Base-by-base conservation (phyloP, 2,113 vertebrate species). In the Donacobius atricapilla region DNA sequence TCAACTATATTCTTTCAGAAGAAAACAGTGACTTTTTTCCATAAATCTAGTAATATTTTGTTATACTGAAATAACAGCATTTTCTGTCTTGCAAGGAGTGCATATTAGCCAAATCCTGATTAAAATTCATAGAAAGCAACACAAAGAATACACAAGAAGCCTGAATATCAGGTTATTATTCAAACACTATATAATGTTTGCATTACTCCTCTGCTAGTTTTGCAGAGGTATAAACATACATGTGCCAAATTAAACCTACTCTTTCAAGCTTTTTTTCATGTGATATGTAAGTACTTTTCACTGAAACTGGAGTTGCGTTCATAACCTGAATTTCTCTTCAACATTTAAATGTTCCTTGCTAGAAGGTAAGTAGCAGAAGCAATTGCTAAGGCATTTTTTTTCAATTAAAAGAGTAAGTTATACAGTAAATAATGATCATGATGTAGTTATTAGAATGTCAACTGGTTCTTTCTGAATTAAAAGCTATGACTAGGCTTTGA, bases 91-190 rank as follows among this genome's bases (percentile, higher is more conserved):
- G 57, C 50, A 76, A 60, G 56, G n/a, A 92, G 51, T 30, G 37
- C 30, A 39, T 82, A 63, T 91, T 66, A 94, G 39, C 56, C 61
- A 90, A 94, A 66, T 50, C 30, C 42, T 73, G 72, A 79, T 63
- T 93, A 89, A 93, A 91, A 91, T 84, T 91, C 87, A 90, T 80
- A 69, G 87, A 94, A 75, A 88, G 23, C 61, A 95, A 60, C 78
- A 96, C 81, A 96, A 95, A 96, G 91, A 87, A 87, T 89, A 60
- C 71, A 80, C 50, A 69, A 94, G 72, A 35, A 97, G n/a, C 21
- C 66, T 90, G 64, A 78, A 35, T 89, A 83, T 87, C 69, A 60
- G 60, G 25, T 93, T 93, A 57, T 87, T 91, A 94, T 87, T 89
- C 83, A 87, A 40, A 27, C 30, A 50, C 24, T 87, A 91, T 54